A percentile compares a stretch with the other conserved stretches of the same genome.
phyloP scores from a whole-genome alignment of 1,140 invertebrate species.

The Drosophila subpulchrella region DNA sequence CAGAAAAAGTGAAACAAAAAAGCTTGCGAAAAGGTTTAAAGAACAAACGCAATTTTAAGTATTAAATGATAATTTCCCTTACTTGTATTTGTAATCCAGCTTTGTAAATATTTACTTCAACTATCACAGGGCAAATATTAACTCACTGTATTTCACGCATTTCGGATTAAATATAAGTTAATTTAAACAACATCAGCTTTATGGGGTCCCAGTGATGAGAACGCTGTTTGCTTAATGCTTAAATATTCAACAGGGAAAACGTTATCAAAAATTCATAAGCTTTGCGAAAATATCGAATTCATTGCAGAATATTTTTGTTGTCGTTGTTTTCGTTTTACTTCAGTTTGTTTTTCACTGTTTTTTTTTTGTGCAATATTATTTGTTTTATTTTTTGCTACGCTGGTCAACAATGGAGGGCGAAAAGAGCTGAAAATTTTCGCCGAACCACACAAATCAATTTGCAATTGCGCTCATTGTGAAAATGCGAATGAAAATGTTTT shows the following conservation, averaged over 20 bases:
- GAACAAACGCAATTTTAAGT: background rate
- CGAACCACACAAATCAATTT: conserved; percentile 78
- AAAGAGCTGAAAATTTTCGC: conserved; percentile 32
- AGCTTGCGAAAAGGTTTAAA: background rate
- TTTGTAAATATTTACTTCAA: conserved; percentile 25
- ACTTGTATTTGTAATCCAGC: background rate
- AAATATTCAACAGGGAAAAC: conserved; percentile 52
- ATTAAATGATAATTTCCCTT: background rate
- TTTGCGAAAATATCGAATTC: conserved; percentile 49
- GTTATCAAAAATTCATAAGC: conserved; percentile 65
- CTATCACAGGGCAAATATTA: conserved; percentile 31
- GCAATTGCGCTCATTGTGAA: conserved; percentile 64
- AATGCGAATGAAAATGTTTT: conserved; percentile 62
- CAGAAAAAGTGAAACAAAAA: too few relatives aligned
- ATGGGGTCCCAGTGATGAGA: conserved; percentile 25
- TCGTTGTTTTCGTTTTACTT: conserved; percentile 22
- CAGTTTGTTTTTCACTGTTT: conserved; percentile 13
- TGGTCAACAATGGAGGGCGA: conserved; percentile 19
- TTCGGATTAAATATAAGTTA: conserved; percentile 38
- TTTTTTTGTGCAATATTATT: conserved; percentile 30
- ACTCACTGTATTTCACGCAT: conserved; percentile 24
- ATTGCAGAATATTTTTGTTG: conserved; percentile 39
- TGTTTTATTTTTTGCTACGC: conserved; percentile 13
- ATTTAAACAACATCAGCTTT: conserved; percentile 34
- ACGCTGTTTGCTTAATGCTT: conserved; percentile 41